Evolutionary conservation across 2,888 invertebrate genomes (phyloP).

Genomic region (Caenorhabditis doughertyi): DNA sequence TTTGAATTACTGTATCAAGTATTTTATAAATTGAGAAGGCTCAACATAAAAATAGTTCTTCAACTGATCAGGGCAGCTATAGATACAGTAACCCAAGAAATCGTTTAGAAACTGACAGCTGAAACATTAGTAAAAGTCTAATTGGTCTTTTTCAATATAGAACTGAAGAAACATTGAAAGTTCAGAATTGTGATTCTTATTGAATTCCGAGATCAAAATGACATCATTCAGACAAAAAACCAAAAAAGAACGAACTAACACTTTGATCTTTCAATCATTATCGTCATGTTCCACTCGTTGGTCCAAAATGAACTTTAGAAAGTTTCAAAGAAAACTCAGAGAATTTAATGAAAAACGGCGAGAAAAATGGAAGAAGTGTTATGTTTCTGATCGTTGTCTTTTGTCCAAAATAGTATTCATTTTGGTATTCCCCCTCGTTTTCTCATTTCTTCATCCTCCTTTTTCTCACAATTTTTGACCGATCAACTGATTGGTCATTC

Average conservation of each 20-base stretch:
- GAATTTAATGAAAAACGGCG: background rate
- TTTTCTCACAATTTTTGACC: constrained; percentile 52
- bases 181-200: constrained; percentile 2
- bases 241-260: constrained; percentile 7
- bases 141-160: too few species aligned
- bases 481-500: constrained; percentile 66
- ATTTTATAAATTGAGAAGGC: too few species aligned
- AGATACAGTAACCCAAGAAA: too few species aligned
- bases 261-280: constrained; percentile 48
- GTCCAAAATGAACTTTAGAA: background rate
- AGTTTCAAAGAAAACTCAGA: background rate
- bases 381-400: constrained; percentile 25
- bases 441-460: background rate
- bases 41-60: too few species aligned
- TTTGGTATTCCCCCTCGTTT: constrained; percentile 3
- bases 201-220: constrained; percentile 6
- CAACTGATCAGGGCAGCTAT: too few species aligned
- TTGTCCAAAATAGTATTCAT: constrained; percentile 36
- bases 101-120: too few species aligned
- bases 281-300: constrained; percentile 37
- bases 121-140: too few species aligned
- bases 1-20: too few species aligned
- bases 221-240: constrained; percentile 1
- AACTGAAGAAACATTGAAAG: too few species aligned
- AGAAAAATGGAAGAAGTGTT: background rate